A percentile compares a stretch with the other conserved stretches of the same genome.
phyloP scores from a whole-genome alignment of 2,888 invertebrate genomes.

The Cephalotes varians region DNA sequence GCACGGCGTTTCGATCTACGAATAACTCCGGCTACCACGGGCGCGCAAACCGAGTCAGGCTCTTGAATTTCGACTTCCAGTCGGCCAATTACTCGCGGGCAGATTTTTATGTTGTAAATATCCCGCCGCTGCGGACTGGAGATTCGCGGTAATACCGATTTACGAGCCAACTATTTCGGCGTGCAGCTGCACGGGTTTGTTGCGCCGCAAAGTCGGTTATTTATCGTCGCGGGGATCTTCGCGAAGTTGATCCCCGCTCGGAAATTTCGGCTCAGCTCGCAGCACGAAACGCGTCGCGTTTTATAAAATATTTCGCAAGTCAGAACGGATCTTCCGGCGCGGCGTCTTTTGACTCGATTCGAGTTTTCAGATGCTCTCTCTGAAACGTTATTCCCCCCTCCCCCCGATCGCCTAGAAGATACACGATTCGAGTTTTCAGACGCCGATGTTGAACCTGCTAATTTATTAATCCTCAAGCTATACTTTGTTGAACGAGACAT shows the following conservation, averaged over 20 bases:
- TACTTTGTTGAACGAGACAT: constrained; percentile 18
- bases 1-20: constrained; percentile 33
- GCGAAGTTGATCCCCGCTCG: constrained; percentile 71
- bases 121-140: constrained; percentile 37
- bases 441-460: background rate
- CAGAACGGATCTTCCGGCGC: background rate
- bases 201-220: constrained; percentile 73
- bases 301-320: constrained; percentile 5
- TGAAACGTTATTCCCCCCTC: background rate
- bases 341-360: background rate
- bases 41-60: constrained; percentile 2
- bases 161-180: constrained; percentile 76
- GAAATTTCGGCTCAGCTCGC: constrained; percentile 72
- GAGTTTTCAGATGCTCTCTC: background rate
- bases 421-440: no score
- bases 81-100: constrained; percentile 45
- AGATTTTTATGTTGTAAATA: constrained; percentile 54
- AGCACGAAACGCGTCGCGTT: background rate
- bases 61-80: constrained; percentile 44
- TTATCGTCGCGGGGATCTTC: constrained; percentile 72
- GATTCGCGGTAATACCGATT: constrained; percentile 66
- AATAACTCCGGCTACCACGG: constrained; percentile 12
- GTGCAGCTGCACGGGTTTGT: constrained; percentile 62
- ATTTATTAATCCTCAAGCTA: constrained; percentile 9
- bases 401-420: background rate